Conservation (phyloP, 1,140 invertebrate genomes). For the Dendroctonus ponderosae region DNA sequence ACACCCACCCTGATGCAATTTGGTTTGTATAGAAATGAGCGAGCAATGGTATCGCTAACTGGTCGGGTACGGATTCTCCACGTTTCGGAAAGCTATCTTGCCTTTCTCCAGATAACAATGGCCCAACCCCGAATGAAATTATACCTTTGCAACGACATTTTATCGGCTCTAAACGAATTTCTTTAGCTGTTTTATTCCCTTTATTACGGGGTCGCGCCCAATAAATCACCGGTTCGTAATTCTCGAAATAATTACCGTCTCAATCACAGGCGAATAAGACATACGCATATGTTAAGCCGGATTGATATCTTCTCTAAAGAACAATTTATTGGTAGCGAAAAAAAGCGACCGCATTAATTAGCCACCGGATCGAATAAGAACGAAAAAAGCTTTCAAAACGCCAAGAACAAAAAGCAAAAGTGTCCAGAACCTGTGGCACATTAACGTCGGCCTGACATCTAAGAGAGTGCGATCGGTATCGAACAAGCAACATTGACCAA, state of each 20-base stretch:
- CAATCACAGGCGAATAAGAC: neutral
- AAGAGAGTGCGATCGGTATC: constrained; percentile 38
- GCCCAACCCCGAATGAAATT: no score
- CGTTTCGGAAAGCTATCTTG: no score
- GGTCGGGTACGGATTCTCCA: constrained; percentile 7
- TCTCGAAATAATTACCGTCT: no score
- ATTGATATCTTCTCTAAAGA: no score
- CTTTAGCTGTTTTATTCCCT: no score
- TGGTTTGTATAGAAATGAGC: constrained; percentile 48
- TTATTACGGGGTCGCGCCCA: no score
- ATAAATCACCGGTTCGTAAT: no score
- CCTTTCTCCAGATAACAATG: no score
- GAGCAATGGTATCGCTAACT: constrained; percentile 20
- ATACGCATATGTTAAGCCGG: neutral
- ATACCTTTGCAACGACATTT: no score
- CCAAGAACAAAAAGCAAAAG: constrained; percentile 25
- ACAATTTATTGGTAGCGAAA: neutral
- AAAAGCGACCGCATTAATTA: constrained; percentile 11
- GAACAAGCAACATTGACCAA: constrained; percentile 33
- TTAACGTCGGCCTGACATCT: constrained; percentile 31
- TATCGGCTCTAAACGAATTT: no score
- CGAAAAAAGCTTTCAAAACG: constrained; percentile 4
- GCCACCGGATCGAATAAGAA: neutral
- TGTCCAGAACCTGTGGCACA: constrained; percentile 31
- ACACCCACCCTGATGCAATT: constrained; percentile 51